Conservation (phyloP, 2,888 invertebrate genomes). For the Pristionchus fissidentatus region DNA sequence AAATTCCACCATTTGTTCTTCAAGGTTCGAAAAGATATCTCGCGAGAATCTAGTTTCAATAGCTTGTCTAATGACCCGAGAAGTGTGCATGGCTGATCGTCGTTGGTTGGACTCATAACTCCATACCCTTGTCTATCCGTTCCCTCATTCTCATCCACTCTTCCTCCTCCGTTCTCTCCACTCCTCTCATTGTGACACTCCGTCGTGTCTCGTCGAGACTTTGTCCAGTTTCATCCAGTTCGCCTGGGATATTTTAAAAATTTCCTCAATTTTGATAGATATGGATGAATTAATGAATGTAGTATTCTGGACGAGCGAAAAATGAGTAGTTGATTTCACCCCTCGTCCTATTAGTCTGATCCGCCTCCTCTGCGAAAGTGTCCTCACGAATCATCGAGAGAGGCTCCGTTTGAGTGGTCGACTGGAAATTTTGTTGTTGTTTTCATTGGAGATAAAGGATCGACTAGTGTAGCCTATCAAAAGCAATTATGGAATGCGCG, state of each 20-base stretch:
- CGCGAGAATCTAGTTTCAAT: too few species aligned
- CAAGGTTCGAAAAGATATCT: too few species aligned
- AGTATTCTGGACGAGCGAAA: too few species aligned
- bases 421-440: too few species aligned
- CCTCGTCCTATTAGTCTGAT: conserved; percentile 1
- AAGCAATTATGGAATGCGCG: too few species aligned
- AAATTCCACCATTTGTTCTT: too few species aligned
- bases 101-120: too few species aligned
- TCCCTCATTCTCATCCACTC: neutral
- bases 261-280: neutral
- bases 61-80: too few species aligned
- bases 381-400: conserved; percentile 35
- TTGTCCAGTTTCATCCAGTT: neutral
- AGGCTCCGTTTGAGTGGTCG: conserved; percentile 17
- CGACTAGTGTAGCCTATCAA: neutral
- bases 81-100: too few species aligned
- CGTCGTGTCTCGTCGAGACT: neutral
- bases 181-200: neutral
- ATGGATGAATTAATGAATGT: too few species aligned
- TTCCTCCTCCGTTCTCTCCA: neutral
- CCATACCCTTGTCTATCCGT: neutral
- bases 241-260: neutral
- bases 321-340: too few species aligned
- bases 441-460: too few species aligned
- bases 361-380: neutral